Percentiles rank a stretch among this genome's conserved stretches.
Evolutionary conservation across 2,113 vertebrate genomes (phyloP).

Genomic region (Mohoua ochrocephala): DNA sequence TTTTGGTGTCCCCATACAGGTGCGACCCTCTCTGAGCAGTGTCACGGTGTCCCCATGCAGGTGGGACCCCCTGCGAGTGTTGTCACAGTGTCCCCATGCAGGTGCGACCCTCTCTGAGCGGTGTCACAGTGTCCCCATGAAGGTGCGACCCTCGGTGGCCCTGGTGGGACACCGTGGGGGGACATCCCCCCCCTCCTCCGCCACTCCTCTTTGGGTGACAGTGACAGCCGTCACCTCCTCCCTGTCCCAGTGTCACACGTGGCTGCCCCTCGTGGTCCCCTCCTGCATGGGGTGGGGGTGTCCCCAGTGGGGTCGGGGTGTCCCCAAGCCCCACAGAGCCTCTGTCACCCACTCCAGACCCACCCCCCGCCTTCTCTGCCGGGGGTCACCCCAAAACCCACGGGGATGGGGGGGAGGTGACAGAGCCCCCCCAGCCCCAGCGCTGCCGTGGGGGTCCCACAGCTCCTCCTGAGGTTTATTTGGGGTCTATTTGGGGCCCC

Average conservation of each 20-base stretch:
- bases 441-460: accelerated
- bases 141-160: not conserved
- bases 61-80: too few relatives aligned
- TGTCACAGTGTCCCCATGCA: too few relatives aligned
- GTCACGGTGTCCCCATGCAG: too few relatives aligned
- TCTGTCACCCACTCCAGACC: not conserved
- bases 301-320: not conserved
- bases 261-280: not conserved
- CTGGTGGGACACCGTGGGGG: not conserved
- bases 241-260: not conserved
- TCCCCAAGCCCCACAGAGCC: not conserved
- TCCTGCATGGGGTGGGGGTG: not conserved
- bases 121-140: too few relatives aligned
- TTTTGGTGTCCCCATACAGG: too few relatives aligned
- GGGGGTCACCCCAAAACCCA: not conserved
- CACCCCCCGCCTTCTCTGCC: too few relatives aligned
- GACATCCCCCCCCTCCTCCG: not conserved
- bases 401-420: accelerated
- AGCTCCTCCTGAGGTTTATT: not conserved
- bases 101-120: too few relatives aligned
- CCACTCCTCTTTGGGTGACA: not conserved
- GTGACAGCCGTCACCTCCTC: not conserved
- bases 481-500: not conserved
- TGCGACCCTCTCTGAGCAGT: too few relatives aligned
- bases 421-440: not conserved